A percentile compares a stretch with the other conserved stretches of the same genome.
These are phyloP conservation scores for Hydractinia echinata DNA, from an alignment of 30 jellyfish, hydroid and myxozoan genomes.

Conservation along the genomic window DNA sequence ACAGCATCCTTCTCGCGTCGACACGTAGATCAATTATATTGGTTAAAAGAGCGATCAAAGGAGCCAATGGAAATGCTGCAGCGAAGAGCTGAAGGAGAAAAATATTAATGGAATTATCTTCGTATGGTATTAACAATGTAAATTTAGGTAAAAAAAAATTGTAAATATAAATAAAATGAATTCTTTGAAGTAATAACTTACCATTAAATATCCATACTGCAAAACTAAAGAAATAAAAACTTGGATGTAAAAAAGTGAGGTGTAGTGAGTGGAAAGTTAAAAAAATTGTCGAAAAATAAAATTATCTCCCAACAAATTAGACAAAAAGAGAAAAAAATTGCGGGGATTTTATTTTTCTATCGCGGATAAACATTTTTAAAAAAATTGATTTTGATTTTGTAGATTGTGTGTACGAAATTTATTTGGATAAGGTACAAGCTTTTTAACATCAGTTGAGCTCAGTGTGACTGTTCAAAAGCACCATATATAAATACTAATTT, in stretches of 20 bases:
- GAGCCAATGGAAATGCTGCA: constrained; percentile 96
- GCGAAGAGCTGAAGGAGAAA: constrained; percentile 62
- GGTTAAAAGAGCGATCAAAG: constrained; percentile 78
- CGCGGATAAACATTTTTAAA: no score
- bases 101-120: not conserved
- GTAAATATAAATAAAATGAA: not conserved
- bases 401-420: no score
- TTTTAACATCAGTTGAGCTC: no score
- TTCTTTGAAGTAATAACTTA: constrained; percentile 13
- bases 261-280: no score
- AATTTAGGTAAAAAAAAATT: not conserved
- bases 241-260: no score
- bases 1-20: constrained; percentile 84
- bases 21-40: constrained; percentile 70
- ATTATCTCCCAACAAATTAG: no score
- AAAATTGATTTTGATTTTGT: no score
- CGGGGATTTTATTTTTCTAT: no score
- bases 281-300: no score
- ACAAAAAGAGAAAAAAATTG: no score
- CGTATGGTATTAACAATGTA: not conserved
- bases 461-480: not conserved
- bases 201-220: constrained; percentile 93
- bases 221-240: constrained; percentile 42
- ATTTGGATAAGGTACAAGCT: no score
- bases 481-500: not conserved